A percentile compares a stretch with the other conserved stretches of the same genome.
Conservation (phyloP, 2,888 invertebrate genomes). For the Dyspetes luteomarginatus region DNA sequence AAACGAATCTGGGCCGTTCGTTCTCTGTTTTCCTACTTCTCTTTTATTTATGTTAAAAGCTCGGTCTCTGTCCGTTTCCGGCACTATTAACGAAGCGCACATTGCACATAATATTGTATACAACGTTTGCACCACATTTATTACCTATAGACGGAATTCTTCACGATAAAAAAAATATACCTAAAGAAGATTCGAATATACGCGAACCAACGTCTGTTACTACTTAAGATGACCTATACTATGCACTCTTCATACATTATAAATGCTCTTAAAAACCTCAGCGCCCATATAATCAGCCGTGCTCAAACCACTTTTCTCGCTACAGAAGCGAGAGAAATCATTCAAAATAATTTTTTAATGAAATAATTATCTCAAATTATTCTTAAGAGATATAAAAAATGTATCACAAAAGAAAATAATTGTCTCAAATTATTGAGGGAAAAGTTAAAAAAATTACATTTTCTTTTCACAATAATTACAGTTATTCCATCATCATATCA, state of each 20-base stretch:
- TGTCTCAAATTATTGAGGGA: constrained; percentile 6
- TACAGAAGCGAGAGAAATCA: background rate
- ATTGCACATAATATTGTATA: background rate
- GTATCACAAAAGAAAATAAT: constrained; percentile 24
- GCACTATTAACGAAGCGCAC: constrained; percentile 26
- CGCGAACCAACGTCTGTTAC: background rate
- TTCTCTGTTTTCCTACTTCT: constrained; percentile 13
- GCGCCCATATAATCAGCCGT: background rate
- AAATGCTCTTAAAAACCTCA: background rate
- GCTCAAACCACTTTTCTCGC: background rate
- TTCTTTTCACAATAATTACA: background rate
- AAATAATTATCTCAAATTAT: background rate
- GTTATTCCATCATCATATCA: background rate
- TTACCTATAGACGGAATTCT: background rate
- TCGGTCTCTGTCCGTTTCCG: constrained; percentile 36
- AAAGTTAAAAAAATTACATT: background rate
- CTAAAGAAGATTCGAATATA: background rate
- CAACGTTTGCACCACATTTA: background rate
- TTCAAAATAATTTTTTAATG: background rate
- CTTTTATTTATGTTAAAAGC: background rate
- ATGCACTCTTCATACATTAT: background rate
- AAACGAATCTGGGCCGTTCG: constrained; percentile 42
- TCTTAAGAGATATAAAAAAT: constrained; percentile 5
- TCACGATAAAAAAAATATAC: constrained; percentile 31
- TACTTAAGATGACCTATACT: background rate